Percentiles rank a stretch among this genome's conserved stretches.
Evolutionary conservation across 2,888 invertebrate species (phyloP).

Genomic region (Chrysodeixis includens): DNA sequence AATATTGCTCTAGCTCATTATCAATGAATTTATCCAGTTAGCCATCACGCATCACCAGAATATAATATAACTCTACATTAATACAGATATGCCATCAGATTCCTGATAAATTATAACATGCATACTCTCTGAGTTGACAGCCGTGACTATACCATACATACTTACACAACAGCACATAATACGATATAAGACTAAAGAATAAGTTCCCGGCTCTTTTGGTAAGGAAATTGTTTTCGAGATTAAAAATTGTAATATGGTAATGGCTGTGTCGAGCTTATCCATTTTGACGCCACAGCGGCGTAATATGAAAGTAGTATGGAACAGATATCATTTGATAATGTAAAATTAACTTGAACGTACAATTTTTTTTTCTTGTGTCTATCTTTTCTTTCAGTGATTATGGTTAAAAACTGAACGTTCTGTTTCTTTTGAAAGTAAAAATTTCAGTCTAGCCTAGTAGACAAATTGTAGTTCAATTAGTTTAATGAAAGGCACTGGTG

Average conservation of each 20-base stretch:
- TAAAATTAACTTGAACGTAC: too few species aligned
- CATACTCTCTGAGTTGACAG: neutral
- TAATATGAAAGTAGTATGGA: neutral
- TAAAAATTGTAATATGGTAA: constrained; percentile 4
- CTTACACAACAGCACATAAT: neutral
- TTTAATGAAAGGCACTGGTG: too few species aligned
- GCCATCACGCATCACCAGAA: too few species aligned
- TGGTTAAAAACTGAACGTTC: too few species aligned
- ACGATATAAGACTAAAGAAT: neutral
- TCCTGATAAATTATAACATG: neutral
- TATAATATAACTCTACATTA: too few species aligned
- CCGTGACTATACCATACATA: neutral
- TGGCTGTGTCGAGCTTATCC: neutral
- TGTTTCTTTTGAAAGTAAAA: too few species aligned
- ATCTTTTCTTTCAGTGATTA: too few species aligned
- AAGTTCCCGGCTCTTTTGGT: neutral
- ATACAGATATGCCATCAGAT: neutral
- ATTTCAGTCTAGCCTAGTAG: too few species aligned
- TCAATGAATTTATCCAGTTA: too few species aligned
- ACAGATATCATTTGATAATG: neutral
- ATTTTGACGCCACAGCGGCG: neutral
- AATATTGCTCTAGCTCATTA: neutral
- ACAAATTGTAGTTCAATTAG: too few species aligned
- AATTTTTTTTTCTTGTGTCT: too few species aligned
- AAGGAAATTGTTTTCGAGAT: constrained; percentile 4